These are phyloP conservation scores for Melipona bicolor DNA, from an alignment of 2,888 invertebrate species.

Conservation along the genomic window DNA sequence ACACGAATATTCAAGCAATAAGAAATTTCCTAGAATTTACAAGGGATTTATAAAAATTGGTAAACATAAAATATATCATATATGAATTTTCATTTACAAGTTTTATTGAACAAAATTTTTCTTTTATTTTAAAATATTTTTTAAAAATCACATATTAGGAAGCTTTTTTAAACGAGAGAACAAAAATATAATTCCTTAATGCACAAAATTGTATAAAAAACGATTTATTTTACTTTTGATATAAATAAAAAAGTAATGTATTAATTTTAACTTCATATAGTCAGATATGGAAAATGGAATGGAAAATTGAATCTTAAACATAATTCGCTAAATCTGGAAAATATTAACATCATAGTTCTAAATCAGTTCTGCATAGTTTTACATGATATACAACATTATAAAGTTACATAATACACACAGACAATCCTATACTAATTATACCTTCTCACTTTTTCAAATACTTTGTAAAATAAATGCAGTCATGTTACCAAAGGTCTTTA, in stretches of 20 bases:
- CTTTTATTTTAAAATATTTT: slow-evolving; percentile 5
- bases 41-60: slow-evolving; percentile 10
- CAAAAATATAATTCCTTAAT: slow-evolving; percentile 5
- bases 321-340: slow-evolving; percentile 48
- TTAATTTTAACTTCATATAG: slow-evolving; percentile 40
- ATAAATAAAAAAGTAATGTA: slow-evolving; percentile 57
- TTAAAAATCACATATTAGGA: slow-evolving; percentile 5
- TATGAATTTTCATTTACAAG: slow-evolving; percentile 28
- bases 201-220: slow-evolving; percentile 62
- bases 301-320: slow-evolving; percentile 52
- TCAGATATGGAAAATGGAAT: slow-evolving; percentile 65
- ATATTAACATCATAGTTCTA: slow-evolving; percentile 45
- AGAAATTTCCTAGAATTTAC: not conserved
- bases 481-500: slow-evolving; percentile 3
- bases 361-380: slow-evolving; percentile 60
- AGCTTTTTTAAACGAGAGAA: slow-evolving; percentile 8
- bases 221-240: slow-evolving; percentile 63
- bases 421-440: slow-evolving; percentile 58
- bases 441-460: slow-evolving; percentile 42
- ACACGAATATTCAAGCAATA: not conserved
- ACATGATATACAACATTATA: slow-evolving; percentile 56
- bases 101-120: slow-evolving; percentile 45
- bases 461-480: slow-evolving; percentile 48
- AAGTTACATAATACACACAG: slow-evolving; percentile 58
- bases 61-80: slow-evolving; percentile 1